A percentile compares a stretch with the other conserved stretches of the same genome.
Conservation (phyloP, 1,140 invertebrate genomes). For the Thaumatotibia leucotreta region DNA sequence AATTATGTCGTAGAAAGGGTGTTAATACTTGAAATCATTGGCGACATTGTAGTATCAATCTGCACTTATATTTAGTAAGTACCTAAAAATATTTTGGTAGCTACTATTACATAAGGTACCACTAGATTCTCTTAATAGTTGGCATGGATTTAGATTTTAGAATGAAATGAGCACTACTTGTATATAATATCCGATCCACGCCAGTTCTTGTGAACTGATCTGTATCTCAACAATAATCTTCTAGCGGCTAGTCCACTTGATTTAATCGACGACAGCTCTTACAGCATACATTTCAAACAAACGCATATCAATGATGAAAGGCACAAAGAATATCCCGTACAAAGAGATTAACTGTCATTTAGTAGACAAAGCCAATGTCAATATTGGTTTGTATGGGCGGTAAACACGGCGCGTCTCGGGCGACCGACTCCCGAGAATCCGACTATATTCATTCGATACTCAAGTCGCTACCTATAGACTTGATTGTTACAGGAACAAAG, state of each 20-base stretch:
- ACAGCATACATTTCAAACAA: constrained; percentile 1
- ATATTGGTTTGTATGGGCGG: constrained; percentile 60
- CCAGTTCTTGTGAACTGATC: no score
- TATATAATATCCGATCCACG: no score
- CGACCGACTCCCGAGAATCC: constrained; percentile 55
- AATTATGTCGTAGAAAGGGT: not conserved
- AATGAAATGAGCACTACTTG: no score
- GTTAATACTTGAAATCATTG: not conserved
- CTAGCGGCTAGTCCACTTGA: not conserved
- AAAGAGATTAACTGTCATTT: constrained; percentile 61
- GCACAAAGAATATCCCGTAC: constrained; percentile 46
- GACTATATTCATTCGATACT: constrained; percentile 26
- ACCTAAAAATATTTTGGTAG: no score
- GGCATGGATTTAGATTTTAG: no score
- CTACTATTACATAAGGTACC: no score
- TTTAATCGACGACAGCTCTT: not conserved
- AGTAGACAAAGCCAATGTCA: constrained; percentile 65
- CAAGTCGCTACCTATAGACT: constrained; percentile 25
- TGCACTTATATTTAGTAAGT: no score
- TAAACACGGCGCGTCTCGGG: constrained; percentile 46
- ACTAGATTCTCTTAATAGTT: no score
- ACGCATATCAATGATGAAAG: constrained; percentile 3
- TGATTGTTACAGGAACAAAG: constrained; percentile 47
- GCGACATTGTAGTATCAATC: not conserved
- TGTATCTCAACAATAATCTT: not conserved